Evolutionary conservation across 2,113 vertebrate species (phyloP).

Genomic region (Heterotilapia buettikoferi): DNA sequence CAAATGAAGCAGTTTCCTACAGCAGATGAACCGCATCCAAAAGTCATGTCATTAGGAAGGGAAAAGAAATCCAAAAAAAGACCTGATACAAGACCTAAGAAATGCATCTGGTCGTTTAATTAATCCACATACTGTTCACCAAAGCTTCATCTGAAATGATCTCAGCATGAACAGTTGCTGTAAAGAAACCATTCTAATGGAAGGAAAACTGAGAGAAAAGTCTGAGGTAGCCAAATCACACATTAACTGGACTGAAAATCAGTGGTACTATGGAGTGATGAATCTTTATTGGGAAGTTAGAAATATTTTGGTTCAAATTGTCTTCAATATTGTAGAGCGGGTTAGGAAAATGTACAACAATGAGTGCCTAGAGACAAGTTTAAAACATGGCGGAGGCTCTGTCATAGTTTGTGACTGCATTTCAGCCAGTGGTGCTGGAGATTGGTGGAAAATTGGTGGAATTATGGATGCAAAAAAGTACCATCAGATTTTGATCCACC

Average conservation of each 20-base stretch:
- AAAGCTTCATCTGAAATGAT: neutral
- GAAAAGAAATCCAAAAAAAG: neutral
- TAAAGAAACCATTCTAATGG: neutral
- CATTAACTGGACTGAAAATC: neutral
- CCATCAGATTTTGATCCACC: neutral
- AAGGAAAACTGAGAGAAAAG: neutral
- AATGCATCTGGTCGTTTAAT: neutral
- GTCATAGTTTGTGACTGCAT: neutral
- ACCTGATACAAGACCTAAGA: neutral
- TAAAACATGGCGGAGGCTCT: neutral
- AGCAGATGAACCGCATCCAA: neutral
- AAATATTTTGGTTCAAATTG: neutral
- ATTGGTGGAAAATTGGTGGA: neutral
- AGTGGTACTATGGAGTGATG: neutral
- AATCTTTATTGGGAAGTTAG: neutral
- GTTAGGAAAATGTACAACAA: neutral
- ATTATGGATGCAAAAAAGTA: neutral
- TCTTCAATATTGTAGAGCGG: neutral
- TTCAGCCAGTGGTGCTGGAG: neutral
- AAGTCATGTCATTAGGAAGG: neutral
- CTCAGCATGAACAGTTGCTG: neutral
- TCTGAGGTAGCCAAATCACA: neutral
- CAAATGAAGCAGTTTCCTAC: neutral
- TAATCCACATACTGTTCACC: neutral
- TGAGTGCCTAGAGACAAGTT: neutral